Conservation (phyloP, 2,797 vertebrate genomes). For the Cuculus canorus region DNA sequence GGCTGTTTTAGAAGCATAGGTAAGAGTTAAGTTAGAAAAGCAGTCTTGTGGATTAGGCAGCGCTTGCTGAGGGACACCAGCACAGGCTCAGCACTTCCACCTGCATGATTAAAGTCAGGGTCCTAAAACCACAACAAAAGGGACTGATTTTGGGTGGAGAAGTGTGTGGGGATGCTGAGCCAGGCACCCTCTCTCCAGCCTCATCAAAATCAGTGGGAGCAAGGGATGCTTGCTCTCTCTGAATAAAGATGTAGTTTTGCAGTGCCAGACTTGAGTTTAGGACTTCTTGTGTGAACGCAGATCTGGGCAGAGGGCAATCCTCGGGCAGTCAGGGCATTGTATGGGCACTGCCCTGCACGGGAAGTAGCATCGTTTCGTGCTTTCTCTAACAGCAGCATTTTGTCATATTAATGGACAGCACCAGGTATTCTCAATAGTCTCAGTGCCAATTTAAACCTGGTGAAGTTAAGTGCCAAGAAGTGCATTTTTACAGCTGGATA, state of each 20-base stretch:
- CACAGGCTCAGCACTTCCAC: neutral
- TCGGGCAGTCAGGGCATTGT: neutral
- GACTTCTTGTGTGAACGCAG: rapidly evolving
- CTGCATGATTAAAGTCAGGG: neutral
- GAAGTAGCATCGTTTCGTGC: too few species aligned
- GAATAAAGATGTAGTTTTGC: neutral
- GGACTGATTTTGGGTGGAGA: neutral
- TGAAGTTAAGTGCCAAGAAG: neutral
- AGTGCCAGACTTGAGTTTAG: neutral
- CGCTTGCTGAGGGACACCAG: neutral
- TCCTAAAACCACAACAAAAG: neutral
- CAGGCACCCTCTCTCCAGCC: neutral
- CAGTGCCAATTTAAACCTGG: rapidly evolving
- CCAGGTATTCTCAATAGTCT: neutral
- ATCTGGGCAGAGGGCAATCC: neutral
- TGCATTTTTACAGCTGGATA: neutral
- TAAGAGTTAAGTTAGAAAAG: neutral
- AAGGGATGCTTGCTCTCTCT: neutral
- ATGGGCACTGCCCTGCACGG: rapidly evolving
- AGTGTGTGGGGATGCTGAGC: neutral
- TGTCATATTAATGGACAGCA: rapidly evolving
- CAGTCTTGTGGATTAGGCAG: neutral
- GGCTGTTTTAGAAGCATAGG: neutral
- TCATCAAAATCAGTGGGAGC: neutral
- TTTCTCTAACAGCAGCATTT: neutral